phyloP scores from a whole-genome alignment of 2,113 vertebrate genomes.

The Misgurnus mizolepis region DNA sequence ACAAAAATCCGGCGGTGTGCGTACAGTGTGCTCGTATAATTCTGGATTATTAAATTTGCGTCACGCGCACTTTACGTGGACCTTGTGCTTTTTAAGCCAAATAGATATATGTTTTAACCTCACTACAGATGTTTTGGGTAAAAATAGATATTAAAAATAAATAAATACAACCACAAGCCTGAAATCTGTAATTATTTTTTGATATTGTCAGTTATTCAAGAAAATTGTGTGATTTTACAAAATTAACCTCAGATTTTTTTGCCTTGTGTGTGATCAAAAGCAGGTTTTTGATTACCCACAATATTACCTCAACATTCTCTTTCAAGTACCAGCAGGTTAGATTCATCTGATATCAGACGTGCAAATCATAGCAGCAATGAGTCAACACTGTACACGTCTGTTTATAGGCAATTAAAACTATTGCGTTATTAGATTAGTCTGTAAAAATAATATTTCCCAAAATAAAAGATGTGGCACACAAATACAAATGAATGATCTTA shows the following conservation, averaged over 20 bases:
- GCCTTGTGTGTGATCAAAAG: constrained; percentile 20
- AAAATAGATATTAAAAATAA: neutral
- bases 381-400: neutral
- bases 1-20: too few relatives aligned
- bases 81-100: too few relatives aligned
- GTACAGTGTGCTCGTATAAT: too few relatives aligned
- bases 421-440: neutral
- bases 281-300: constrained; percentile 17
- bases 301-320: constrained; percentile 3
- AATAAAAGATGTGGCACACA: neutral
- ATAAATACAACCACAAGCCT: neutral
- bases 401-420: constrained; percentile 1
- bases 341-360: neutral
- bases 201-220: constrained; percentile 19
- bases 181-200: neutral
- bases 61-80: too few relatives aligned
- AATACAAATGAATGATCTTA: neutral
- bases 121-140: neutral
- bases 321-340: constrained; percentile 26
- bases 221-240: neutral
- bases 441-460: neutral
- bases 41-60: too few relatives aligned
- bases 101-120: neutral
- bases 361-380: neutral
- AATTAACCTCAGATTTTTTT: constrained; percentile 11